Percentiles rank a stretch among this genome's conserved stretches.
These are phyloP conservation scores for Sinonovacula constricta DNA, from an alignment of 1,140 invertebrate genomes.

Conservation along the genomic window DNA sequence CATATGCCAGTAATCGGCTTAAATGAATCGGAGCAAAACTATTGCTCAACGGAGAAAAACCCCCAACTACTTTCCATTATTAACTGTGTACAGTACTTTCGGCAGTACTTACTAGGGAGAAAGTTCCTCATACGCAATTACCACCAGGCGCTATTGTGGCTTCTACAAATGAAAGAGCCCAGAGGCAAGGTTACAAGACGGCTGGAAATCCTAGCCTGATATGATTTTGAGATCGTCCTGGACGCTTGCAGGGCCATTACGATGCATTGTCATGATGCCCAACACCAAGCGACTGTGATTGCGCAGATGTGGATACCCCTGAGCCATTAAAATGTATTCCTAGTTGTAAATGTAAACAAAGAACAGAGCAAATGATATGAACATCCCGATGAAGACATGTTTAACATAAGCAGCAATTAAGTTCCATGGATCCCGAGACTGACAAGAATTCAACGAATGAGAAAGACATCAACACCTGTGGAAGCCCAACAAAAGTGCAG, in stretches of 20 bases:
- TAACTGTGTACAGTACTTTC: too few species aligned
- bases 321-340: constrained; percentile 9
- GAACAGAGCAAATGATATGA: not conserved
- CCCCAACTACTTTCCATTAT: too few species aligned
- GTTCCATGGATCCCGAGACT: not conserved
- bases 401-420: too few species aligned
- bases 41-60: too few species aligned
- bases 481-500: not conserved
- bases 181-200: constrained; percentile 26
- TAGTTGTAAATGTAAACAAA: not conserved
- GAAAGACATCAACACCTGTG: not conserved
- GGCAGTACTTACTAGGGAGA: too few species aligned
- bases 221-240: constrained; percentile 38
- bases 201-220: constrained; percentile 1
- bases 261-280: constrained; percentile 37
- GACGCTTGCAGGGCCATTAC: constrained; percentile 30
- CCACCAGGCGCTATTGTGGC: too few species aligned
- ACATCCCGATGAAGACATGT: not conserved
- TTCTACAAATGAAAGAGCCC: too few species aligned
- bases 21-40: constrained; percentile 48
- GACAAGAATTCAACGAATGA: not conserved
- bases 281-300: constrained; percentile 5
- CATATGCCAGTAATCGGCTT: constrained; percentile 48
- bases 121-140: too few species aligned
- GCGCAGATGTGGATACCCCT: not conserved